Evolutionary conservation across 2,888 invertebrate species (phyloP).

Genomic region (Artemia sinica): DNA sequence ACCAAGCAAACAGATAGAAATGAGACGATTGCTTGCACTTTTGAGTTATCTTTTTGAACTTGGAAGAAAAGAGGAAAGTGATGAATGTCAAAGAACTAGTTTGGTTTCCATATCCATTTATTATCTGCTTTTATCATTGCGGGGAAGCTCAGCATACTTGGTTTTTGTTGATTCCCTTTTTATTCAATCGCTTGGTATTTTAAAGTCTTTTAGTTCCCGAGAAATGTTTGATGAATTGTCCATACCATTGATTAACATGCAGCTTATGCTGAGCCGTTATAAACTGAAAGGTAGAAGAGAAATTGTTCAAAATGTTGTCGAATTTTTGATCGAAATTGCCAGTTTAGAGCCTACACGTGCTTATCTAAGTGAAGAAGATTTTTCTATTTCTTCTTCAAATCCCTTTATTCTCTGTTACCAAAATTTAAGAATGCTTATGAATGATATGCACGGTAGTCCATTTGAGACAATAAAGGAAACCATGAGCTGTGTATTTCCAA

Average conservation of each 20-base stretch:
- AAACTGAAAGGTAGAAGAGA: slow-evolving; percentile 6
- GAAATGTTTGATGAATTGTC: background rate
- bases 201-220: background rate
- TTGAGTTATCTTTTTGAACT: background rate
- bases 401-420: slow-evolving; percentile 3
- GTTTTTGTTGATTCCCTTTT: slow-evolving; percentile 7
- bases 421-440: background rate
- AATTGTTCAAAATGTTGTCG: background rate
- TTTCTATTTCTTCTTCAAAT: background rate
- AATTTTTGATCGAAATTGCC: slow-evolving; percentile 2
- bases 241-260: background rate
- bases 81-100: slow-evolving; percentile 1
- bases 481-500: background rate
- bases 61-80: background rate
- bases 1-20: slow-evolving; percentile 1
- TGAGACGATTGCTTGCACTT: background rate
- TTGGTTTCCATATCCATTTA: background rate
- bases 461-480: background rate
- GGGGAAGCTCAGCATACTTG: background rate
- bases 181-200: background rate
- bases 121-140: background rate
- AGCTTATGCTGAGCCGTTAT: background rate
- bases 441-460: slow-evolving; percentile 9
- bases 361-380: slow-evolving; percentile 3
- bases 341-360: background rate